phyloP scores from a whole-genome alignment of 2,888 invertebrate species.

The Alentia gelatinosa region DNA sequence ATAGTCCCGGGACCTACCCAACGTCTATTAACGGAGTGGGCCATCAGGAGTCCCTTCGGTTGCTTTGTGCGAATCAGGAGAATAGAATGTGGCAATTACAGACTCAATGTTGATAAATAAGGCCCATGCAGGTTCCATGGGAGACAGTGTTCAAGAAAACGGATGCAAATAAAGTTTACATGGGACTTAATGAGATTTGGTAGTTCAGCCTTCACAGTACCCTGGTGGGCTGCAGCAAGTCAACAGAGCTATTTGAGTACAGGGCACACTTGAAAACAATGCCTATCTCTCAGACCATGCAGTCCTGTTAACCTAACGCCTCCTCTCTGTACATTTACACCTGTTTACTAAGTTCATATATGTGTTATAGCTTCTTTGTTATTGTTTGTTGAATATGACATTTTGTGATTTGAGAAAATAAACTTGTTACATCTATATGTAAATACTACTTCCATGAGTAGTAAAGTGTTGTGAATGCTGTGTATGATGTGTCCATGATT shows the following conservation, averaged over 20 bases:
- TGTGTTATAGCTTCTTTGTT: neutral
- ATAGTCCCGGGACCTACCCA: neutral
- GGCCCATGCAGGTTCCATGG: conserved; percentile 6
- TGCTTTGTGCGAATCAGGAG: neutral
- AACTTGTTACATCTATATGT: neutral
- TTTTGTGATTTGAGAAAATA: neutral
- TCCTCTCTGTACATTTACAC: neutral
- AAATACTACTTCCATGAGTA: neutral
- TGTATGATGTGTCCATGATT: too few relatives aligned
- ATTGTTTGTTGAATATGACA: neutral
- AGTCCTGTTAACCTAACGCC: neutral
- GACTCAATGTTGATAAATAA: neutral
- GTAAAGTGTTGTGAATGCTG: too few relatives aligned
- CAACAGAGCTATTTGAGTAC: neutral
- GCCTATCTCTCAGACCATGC: neutral
- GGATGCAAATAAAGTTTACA: neutral
- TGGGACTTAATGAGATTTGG: neutral
- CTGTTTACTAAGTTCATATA: neutral
- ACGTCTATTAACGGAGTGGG: neutral
- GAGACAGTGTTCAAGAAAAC: neutral
- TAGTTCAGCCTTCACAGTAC: neutral
- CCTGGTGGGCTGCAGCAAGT: neutral
- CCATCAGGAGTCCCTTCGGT: neutral
- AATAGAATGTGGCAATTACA: neutral
- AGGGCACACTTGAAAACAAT: neutral